Evolutionary conservation across 2,797 vertebrate genomes (phyloP).

Genomic region (Melanotaenia trifasciata): DNA sequence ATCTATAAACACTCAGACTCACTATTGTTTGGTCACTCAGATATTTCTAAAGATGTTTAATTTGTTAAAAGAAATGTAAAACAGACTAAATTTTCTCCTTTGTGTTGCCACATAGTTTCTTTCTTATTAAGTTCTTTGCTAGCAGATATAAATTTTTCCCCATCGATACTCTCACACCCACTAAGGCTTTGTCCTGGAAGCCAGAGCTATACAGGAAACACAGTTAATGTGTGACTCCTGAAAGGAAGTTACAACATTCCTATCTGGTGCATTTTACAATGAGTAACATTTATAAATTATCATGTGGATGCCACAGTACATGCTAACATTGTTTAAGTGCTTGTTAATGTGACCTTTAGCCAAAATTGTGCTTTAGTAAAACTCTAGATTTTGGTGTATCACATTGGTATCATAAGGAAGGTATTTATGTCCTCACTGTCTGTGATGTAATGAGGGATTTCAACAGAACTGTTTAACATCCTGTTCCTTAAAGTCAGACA

Average conservation of each 20-base stretch:
- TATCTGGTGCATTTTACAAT: constrained; percentile 3
- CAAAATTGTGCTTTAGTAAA: background rate
- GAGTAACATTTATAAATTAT: constrained; percentile 7
- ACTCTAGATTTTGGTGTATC: background rate
- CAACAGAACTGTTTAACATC: constrained; percentile 52
- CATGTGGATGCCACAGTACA: background rate
- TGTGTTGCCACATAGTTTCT: background rate
- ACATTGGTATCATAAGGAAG: background rate
- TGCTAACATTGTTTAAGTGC: background rate
- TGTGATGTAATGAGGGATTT: constrained; percentile 58
- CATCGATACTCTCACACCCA: constrained; percentile 5
- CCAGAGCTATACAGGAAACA: constrained; percentile 36
- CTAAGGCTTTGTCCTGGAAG: background rate
- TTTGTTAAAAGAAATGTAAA: background rate
- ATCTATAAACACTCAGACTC: background rate
- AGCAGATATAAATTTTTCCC: constrained; percentile 2
- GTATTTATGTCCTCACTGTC: constrained; percentile 19
- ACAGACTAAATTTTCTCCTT: background rate
- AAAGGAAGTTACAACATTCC: constrained; percentile 47
- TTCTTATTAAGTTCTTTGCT: background rate
- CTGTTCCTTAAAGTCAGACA: constrained; percentile 46
- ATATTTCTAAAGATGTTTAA: background rate
- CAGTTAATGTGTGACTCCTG: constrained; percentile 16
- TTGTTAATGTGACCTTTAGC: constrained; percentile 14
- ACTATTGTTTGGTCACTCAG: background rate